Evolutionary conservation across 2,113 vertebrate genomes (phyloP), one percentile per base, ranked within the genome.

Genomic region (Rhineura floridana): DNA sequence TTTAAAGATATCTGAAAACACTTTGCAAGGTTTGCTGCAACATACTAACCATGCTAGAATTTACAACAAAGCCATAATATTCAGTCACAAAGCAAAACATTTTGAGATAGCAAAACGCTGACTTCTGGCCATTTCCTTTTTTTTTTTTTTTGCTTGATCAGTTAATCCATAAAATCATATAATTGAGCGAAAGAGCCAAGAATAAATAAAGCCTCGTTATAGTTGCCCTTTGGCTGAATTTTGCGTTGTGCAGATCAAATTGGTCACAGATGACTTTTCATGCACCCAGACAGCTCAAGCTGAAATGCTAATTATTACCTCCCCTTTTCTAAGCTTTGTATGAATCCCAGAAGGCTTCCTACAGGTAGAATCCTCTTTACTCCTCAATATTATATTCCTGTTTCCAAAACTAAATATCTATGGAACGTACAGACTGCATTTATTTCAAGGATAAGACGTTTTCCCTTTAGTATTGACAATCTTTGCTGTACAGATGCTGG

Each of bases 111-210:
- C 7, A 63, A 78, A 42, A 48, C 33, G 78, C 50, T 86, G 62
- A 78, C 33, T 65, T 65, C 59, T 10, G 75, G 44, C 48, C 33
- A 86, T 21, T 62, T 78, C n/a, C n/a, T n/a, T n/a, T n/a, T n/a
- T n/a, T n/a, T n/a, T n/a, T n/a, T n/a, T n/a, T n/a, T 65, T 76
- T 46, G 17, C 50, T 50, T 78, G 19, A 78, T 78, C 36, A 76
- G 13, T 76, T 85, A 86, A 63, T 78, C 55, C 73, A 65, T 67
- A 50, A 82, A 82, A 78, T 86, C 19, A 9, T 17, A 85, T 39
- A 62, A 67, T 73, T 59, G 36, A 85, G 21, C 36, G 62, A 70
- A 87, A 69, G 30, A 70, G 63, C n/a, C 77, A 65, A 42, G 50
- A 44, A 70, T 82, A 63, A 81, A 81, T 63, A 63, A 46, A 42